phyloP scores from a whole-genome alignment of 53 echinoderm and acorn worm species.

The Zoroaster sp. region DNA sequence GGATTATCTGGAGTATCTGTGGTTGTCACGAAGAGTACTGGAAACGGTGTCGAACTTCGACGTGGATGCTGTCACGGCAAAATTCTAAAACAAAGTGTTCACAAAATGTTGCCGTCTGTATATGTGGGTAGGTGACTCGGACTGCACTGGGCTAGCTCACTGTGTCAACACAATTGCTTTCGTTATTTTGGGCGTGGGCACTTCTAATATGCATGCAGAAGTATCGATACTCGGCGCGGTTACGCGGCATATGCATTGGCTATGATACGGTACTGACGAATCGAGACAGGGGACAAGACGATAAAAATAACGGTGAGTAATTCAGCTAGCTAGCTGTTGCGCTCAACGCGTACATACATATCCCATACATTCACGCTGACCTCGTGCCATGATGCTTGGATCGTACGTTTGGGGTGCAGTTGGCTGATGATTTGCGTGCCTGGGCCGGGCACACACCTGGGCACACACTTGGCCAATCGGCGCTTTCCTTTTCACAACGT shows the following conservation, averaged over 20 bases:
- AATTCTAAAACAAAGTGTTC: not conserved
- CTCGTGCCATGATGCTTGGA: not conserved
- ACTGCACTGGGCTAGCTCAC: not conserved
- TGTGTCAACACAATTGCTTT: not conserved
- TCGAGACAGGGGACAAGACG: too few species aligned
- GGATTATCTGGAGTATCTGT: not conserved
- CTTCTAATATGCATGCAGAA: not conserved
- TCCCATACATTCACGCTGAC: not conserved
- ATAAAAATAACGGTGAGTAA: too few species aligned
- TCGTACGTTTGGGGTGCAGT: not conserved
- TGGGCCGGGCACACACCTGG: not conserved
- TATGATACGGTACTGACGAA: too few species aligned
- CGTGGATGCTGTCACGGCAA: not conserved
- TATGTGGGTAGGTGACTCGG: too few species aligned
- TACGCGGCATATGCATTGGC: not conserved
- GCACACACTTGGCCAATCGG: slow-evolving; percentile 26
- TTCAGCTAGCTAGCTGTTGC: not conserved
- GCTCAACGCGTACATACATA: not conserved
- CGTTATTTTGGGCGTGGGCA: not conserved
- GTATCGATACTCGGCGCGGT: not conserved
- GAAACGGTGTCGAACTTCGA: not conserved
- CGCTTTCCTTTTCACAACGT: not conserved
- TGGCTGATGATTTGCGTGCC: not conserved
- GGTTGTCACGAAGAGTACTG: not conserved
- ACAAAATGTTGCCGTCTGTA: too few species aligned